Evolutionary conservation across 2,113 vertebrate species (phyloP).

Genomic region (Chaenogobius annularis): DNA sequence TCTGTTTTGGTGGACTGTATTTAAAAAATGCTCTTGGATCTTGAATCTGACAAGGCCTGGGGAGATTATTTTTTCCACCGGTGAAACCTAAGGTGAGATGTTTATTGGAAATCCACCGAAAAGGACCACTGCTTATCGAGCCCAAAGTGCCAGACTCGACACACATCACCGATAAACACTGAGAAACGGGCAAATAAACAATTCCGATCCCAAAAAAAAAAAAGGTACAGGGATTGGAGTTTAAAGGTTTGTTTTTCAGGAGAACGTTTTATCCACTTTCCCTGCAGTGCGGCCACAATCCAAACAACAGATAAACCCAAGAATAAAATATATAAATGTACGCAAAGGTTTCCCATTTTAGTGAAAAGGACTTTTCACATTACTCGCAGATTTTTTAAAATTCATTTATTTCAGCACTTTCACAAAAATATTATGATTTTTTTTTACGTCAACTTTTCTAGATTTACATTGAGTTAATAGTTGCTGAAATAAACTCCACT

Average conservation of each 20-base stretch:
- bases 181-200: constrained; percentile 10
- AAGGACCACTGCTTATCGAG: constrained; percentile 33
- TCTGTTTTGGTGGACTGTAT: constrained; percentile 32
- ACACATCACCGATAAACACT: constrained; percentile 42
- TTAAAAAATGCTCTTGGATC: constrained; percentile 66
- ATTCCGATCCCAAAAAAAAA: background rate
- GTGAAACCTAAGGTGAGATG: constrained; percentile 45
- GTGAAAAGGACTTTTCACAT: background rate
- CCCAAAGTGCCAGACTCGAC: constrained; percentile 38
- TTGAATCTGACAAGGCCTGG: constrained; percentile 37
- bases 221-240: background rate
- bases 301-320: background rate
- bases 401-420: no score
- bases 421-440: background rate
- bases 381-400: no score
- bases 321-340: no score
- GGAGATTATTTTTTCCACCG: constrained; percentile 46
- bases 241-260: background rate
- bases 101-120: constrained; percentile 57
- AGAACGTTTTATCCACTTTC: background rate
- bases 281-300: background rate
- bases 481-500: no score
- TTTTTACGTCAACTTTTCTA: no score
- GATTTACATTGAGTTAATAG: no score
- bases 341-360: background rate